Percentiles rank a stretch among this genome's conserved stretches.
phyloP scores from a whole-genome alignment of 2,113 vertebrate species.

The Anas platyrhynchos region DNA sequence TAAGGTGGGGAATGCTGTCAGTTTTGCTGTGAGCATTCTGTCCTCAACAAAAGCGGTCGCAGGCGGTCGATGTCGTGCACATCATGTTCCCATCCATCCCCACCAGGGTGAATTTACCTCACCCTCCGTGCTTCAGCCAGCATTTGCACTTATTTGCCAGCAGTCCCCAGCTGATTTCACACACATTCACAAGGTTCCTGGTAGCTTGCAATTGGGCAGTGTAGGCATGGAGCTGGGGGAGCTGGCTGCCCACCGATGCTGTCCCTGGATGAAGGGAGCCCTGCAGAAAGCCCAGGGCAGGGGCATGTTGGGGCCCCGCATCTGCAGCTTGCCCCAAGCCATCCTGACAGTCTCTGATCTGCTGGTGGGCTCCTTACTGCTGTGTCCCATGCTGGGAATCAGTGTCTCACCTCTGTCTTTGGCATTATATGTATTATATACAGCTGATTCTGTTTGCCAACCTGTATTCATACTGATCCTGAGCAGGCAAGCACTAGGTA shows the following conservation, averaged over 20 bases:
- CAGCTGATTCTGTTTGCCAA: not conserved
- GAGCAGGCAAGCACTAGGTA: not conserved
- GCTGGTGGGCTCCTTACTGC: fast-evolving
- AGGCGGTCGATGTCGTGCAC: fast-evolving
- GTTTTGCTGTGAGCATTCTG: not conserved
- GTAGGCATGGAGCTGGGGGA: not conserved
- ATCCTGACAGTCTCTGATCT: not conserved
- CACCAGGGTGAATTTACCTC: fast-evolving
- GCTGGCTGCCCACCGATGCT: not conserved
- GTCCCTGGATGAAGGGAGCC: fast-evolving
- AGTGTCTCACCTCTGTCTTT: not conserved
- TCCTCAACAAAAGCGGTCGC: fast-evolving
- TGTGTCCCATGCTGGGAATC: not conserved
- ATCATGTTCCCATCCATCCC: fast-evolving
- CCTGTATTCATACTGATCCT: not conserved
- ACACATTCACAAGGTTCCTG: too few relatives aligned
- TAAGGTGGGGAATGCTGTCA: not conserved
- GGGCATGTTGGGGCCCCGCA: fast-evolving
- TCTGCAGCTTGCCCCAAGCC: too few relatives aligned
- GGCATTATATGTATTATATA: not conserved
- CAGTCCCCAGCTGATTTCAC: not conserved
- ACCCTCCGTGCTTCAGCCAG: not conserved
- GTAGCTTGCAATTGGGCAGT: not conserved
- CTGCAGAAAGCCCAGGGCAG: not conserved
- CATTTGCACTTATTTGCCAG: fast-evolving